These are phyloP conservation scores for Halictus ligatus DNA, from an alignment of 2,888 invertebrate genomes.

Conservation along the genomic window DNA sequence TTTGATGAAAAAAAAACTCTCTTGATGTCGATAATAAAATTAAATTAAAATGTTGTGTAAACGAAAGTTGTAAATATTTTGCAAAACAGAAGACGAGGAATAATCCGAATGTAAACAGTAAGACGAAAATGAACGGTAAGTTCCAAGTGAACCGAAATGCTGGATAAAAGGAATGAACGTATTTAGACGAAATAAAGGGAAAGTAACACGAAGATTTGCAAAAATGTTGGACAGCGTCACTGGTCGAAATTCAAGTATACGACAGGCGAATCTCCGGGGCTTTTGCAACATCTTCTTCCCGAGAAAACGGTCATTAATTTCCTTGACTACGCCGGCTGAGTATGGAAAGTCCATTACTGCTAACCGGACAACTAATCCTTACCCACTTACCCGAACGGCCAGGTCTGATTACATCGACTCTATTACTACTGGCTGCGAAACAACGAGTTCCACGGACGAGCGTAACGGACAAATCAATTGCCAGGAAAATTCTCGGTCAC, in stretches of 20 bases:
- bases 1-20: background rate
- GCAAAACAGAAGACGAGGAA: background rate
- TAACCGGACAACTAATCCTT: conserved; percentile 58
- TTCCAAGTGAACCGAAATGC: background rate
- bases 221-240: background rate
- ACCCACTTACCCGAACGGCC: conserved; percentile 44
- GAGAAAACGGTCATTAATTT: conserved; percentile 44
- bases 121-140: background rate
- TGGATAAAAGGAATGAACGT: background rate
- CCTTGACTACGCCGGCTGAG: conserved; percentile 25
- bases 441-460: conserved; percentile 33
- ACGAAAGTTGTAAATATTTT: too few species aligned
- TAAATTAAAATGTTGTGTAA: too few species aligned
- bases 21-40: too few species aligned
- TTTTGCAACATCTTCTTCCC: conserved; percentile 24
- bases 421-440: conserved; percentile 40
- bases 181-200: background rate
- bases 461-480: conserved; percentile 43
- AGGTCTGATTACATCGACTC: conserved; percentile 50
- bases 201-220: background rate
- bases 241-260: background rate
- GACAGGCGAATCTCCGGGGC: conserved; percentile 25
- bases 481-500: conserved; percentile 10
- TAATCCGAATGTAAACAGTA: background rate
- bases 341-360: conserved; percentile 56